A percentile compares a stretch with the other conserved stretches of the same genome.
phyloP scores from a whole-genome alignment of 1,140 invertebrate species.

The Oreohelix idahoensis region DNA sequence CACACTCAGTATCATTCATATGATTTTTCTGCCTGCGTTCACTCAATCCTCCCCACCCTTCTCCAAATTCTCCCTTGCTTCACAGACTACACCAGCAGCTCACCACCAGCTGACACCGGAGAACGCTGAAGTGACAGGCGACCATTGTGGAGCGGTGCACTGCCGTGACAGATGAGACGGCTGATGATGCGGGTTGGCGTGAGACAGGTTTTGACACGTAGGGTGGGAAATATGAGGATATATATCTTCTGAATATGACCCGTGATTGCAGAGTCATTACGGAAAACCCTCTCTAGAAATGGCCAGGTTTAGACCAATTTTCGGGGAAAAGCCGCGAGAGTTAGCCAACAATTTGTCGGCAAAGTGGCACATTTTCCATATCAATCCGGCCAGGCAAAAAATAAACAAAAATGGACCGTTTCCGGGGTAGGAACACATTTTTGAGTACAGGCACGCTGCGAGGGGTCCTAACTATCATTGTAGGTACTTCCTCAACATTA shows the following conservation, averaged over 20 bases:
- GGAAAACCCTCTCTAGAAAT: neutral
- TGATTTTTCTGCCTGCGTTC: no score
- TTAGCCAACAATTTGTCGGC: constrained; percentile 21
- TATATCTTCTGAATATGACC: constrained; percentile 17
- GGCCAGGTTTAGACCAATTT: neutral
- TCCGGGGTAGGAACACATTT: constrained; percentile 26
- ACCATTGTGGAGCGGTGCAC: neutral
- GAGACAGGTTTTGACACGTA: constrained; percentile 34
- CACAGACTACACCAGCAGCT: no score
- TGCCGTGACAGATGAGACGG: neutral
- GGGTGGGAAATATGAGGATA: constrained; percentile 19
- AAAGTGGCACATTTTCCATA: neutral
- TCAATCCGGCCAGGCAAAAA: neutral
- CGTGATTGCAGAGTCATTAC: constrained; percentile 9
- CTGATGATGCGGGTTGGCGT: constrained; percentile 1
- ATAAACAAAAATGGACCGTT: constrained; percentile 34
- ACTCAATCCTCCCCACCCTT: no score
- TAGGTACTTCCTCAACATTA: constrained; percentile 34
- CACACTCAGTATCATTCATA: no score
- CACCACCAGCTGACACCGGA: neutral
- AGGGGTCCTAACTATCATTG: constrained; percentile 27
- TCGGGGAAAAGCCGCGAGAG: neutral
- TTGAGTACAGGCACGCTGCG: neutral
- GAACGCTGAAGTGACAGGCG: constrained; percentile 10
- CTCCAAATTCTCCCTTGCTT: no score